phyloP scores from a whole-genome alignment of 2,113 vertebrate genomes.

The Talpa occidentalis region DNA sequence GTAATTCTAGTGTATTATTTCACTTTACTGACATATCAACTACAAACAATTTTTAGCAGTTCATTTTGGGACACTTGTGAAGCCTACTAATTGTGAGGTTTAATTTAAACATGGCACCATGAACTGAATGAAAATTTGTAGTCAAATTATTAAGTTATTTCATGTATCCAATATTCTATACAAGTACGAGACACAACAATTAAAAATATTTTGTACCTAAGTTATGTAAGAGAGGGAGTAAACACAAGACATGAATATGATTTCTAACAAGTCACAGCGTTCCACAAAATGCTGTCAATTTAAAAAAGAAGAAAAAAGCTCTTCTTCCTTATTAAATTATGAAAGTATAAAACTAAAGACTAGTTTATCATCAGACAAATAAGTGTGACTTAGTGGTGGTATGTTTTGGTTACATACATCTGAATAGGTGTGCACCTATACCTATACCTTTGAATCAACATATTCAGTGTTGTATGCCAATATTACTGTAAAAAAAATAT shows the following conservation, averaged over 20 bases:
- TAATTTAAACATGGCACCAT: constrained; percentile 62
- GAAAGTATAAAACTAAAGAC: constrained; percentile 1
- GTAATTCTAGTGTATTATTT: constrained; percentile 74
- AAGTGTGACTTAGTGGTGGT: not conserved
- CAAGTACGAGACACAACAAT: not conserved
- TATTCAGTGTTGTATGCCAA: no score
- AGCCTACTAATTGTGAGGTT: constrained; percentile 39
- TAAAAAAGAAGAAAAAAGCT: not conserved
- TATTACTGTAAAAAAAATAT: no score
- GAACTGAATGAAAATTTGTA: constrained; percentile 58
- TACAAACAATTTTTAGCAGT: constrained; percentile 67
- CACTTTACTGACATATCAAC: constrained; percentile 85
- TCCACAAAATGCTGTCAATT: not conserved
- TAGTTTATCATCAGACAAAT: not conserved
- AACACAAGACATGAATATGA: not conserved
- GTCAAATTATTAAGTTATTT: constrained; percentile 27
- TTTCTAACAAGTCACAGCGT: not conserved
- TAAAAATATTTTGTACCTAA: not conserved
- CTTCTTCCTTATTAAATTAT: not conserved
- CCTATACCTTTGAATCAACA: no score
- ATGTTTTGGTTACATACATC: no score
- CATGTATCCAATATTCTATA: not conserved
- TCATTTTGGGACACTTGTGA: constrained; percentile 48
- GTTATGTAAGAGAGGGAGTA: not conserved
- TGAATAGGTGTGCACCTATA: no score